Base-by-base conservation (phyloP, 2,888 invertebrate species). In the Drepana falcataria region DNA sequence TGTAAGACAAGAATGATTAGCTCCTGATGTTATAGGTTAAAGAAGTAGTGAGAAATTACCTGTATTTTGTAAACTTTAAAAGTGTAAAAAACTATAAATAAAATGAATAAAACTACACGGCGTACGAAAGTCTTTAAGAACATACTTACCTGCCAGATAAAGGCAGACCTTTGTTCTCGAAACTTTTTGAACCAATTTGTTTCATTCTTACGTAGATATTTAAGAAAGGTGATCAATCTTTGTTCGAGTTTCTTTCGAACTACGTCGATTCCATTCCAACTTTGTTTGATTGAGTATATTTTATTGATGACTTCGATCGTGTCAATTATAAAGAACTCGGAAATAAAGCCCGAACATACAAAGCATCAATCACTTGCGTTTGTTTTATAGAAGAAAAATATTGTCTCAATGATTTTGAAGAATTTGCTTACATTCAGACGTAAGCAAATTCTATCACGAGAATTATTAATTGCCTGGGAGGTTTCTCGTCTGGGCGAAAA, bases 171-270 rank as follows among this genome's bases (percentile, higher is more conserved):
- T 44, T 44, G 44, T 44, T 9, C 44, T 44, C 2, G 9, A 44
- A 44, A 44, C 9, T 44, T 9, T 37, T 44, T 44, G 44, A 44
- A 9, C 44, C 44, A 44, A 44, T 44, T 44, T 44, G 9, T 9
- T 9, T 44, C 9, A 9, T 49, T 40, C 21, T 21, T 49, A n/a
- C n/a, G 49, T 48, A 53, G 49, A 47, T 48, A 48, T 41, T 7
- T 44, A 35, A 49, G 35, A 49, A n/a, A 47, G 51, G 54, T 54
- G 47, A 54, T 54, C 49, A 54, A 54, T 54, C 54, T 54, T 51
- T 33, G 51, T 54, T 47, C 34, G 34, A 54, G 47, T 35, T 54
- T 54, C n/a, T 49, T 51, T 48, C 37, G 1, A 51, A 47, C 34
- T 40, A 40, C 49, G 51, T 7, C 40, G 49, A 47, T 51, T 49